These are phyloP conservation scores for Notarius quadriscutis DNA, from an alignment of 2,113 vertebrate genomes.

Conservation along the genomic window DNA sequence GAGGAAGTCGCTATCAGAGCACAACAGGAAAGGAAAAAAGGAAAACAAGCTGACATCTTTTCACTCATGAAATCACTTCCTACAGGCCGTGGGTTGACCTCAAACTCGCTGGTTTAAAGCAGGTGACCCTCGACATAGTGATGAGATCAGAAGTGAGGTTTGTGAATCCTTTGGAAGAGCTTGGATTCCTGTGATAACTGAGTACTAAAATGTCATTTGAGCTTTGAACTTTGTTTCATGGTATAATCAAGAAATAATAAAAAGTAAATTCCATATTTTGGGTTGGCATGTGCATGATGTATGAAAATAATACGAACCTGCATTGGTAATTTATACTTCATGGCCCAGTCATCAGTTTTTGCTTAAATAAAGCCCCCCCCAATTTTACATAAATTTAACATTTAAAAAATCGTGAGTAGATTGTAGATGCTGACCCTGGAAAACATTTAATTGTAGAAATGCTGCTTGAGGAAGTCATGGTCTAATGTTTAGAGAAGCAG, in stretches of 20 bases:
- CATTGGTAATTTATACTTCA: background rate
- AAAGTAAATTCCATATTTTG: background rate
- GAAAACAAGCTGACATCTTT: slow-evolving; percentile 76
- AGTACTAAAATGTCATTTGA: background rate
- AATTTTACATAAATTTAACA: too few relatives aligned
- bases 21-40: slow-evolving; percentile 80
- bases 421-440: background rate
- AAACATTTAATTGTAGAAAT: background rate
- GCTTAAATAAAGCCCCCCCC: background rate
- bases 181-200: background rate
- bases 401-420: background rate
- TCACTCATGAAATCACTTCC: slow-evolving; percentile 80
- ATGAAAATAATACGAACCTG: background rate
- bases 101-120: slow-evolving; percentile 28
- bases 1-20: slow-evolving; percentile 79
- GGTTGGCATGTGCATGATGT: background rate
- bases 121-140: slow-evolving; percentile 4
- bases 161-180: background rate
- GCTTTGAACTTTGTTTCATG: background rate
- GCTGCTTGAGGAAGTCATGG: too few relatives aligned
- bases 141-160: background rate
- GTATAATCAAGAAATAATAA: background rate
- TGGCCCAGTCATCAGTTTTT: background rate
- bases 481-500: too few relatives aligned
- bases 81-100: slow-evolving; percentile 59